phyloP scores from a whole-genome alignment of 2,797 vertebrate genomes.

The Mionectes olivaceus region DNA sequence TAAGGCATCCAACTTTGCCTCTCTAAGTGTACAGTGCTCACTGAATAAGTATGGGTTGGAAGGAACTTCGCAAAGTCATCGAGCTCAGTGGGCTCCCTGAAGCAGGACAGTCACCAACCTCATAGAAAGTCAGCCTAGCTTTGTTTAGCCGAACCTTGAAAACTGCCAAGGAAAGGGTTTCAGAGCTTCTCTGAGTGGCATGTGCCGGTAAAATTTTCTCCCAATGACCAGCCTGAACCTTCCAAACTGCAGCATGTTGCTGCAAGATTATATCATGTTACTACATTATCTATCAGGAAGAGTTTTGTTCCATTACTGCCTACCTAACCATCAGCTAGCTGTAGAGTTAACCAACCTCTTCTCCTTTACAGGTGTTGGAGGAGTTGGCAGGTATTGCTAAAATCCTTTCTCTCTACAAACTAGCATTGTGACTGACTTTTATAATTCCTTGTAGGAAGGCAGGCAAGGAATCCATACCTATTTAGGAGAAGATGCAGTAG shows the following conservation, averaged over 20 bases:
- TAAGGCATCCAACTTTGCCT: not conserved
- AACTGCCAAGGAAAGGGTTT: not conserved
- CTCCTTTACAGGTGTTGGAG: not conserved
- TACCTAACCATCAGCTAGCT: not conserved
- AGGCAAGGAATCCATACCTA: not conserved
- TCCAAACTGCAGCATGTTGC: not conserved
- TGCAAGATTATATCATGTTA: not conserved
- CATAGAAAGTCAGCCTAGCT: not conserved
- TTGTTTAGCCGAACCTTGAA: not conserved
- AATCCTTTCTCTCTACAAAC: not conserved
- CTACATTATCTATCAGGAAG: not conserved
- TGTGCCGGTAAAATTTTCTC: not conserved
- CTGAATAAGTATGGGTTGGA: not conserved
- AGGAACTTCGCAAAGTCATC: not conserved
- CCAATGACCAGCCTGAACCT: not conserved
- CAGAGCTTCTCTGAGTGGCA: not conserved
- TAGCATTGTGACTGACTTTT: not conserved
- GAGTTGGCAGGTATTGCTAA: not conserved
- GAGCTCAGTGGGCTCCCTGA: not conserved
- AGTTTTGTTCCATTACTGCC: not conserved
- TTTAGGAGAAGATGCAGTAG: not conserved
- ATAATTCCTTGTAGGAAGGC: not conserved
- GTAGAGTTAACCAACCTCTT: not conserved
- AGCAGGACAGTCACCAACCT: rapidly evolving
- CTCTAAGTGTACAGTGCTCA: not conserved